These are phyloP conservation scores for Pyxicephalus adspersus DNA, from an alignment of 2,113 vertebrate genomes.

Conservation along the genomic window DNA sequence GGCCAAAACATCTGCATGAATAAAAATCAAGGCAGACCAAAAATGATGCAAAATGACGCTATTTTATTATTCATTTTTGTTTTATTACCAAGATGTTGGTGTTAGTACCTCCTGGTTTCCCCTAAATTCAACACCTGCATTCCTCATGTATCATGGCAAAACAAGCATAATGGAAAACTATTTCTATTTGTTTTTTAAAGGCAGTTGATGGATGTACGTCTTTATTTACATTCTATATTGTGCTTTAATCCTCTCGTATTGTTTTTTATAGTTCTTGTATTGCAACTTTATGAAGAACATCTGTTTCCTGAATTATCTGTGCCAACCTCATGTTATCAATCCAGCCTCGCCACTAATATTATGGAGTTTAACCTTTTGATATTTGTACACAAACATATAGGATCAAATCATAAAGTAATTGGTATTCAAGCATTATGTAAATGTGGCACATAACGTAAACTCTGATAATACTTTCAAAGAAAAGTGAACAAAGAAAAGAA, in stretches of 20 bases:
- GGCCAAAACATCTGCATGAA: too few species aligned
- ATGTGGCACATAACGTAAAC: too few species aligned
- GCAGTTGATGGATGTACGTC: constrained; percentile 1
- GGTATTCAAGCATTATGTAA: too few species aligned
- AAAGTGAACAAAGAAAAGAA: too few species aligned
- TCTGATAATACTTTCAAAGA: too few species aligned
- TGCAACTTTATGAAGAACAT: constrained; percentile 16
- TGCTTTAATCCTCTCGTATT: not conserved
- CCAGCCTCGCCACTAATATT: constrained; percentile 10
- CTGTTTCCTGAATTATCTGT: constrained; percentile 34
- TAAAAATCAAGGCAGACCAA: too few species aligned
- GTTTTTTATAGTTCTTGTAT: not conserved
- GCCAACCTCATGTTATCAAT: constrained; percentile 22
- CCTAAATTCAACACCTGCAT: not conserved
- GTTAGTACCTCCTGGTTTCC: not conserved
- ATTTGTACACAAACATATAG: not conserved
- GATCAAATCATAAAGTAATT: too few species aligned
- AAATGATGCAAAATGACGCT: too few species aligned
- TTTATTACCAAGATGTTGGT: too few species aligned
- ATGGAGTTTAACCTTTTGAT: constrained; percentile 14
- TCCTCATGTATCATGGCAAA: constrained; percentile 6
- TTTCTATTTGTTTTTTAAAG: not conserved
- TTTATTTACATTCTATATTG: not conserved
- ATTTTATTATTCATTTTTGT: too few species aligned
- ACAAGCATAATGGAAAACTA: not conserved